Evolutionary conservation across 2,797 vertebrate species (phyloP), one percentile per base, ranked within the genome.

Genomic region (Crypturellus tataupa): DNA sequence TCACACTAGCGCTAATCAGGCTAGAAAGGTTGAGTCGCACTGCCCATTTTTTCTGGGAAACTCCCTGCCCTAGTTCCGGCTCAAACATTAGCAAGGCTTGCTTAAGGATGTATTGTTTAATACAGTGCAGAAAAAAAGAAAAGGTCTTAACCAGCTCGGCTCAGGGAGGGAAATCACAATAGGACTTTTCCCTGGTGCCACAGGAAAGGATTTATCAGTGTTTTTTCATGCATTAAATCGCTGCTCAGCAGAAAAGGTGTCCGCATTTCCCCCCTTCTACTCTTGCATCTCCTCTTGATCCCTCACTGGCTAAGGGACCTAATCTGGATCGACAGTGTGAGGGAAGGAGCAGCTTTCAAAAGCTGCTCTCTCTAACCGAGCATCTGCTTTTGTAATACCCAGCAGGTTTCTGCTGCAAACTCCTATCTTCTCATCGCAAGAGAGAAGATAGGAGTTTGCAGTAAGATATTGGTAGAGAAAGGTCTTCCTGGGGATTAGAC

Each of bases 261-360:
- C 1, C 0, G 19, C 7, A 7, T 80, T 85, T 85, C 25, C 1
- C 55, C 0, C 33, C 16, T 44, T 44, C 17, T 25, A 15, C 15
- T 71, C 20, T 29, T 69, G 14, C 53, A 78, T 62, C 42, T 44
- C 31, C 6, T 63, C 76, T 72, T 59, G 25, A 79, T 65, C 12
- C 25, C 10, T 79, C 77, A 27, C 25, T 12, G 6, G 10, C 9
- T 49, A 64, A 31, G 12, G 25, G 29, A 87, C 29, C 8, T 71
- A 64, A 89, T 37, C 40, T 69, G 29, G 19, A 64, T 59, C 33
- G 44, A 10, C 0, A 0, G 6, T 3, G 2, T 12, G 12, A 7
- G 12, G 17, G 16, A 14, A 80, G 39, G 84, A 90, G 24, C 21
- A 75, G 4, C 10, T 65, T 78, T 58, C 42, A 53, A 33, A 70